Evolutionary conservation across 2,888 invertebrate species (phyloP).

Genomic region (Galerucella calmariensis): DNA sequence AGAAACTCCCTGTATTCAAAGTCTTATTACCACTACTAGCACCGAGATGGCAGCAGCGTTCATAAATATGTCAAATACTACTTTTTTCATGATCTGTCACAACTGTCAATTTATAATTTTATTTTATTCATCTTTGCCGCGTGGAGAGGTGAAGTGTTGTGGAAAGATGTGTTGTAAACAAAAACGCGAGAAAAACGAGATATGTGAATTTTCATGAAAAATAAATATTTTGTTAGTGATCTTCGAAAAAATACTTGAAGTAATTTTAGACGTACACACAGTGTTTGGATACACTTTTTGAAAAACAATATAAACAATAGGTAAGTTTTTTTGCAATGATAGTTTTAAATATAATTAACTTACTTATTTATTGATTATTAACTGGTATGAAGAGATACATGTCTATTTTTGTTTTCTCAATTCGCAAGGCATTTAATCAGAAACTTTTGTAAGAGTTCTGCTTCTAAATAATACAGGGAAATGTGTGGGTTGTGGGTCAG

Average conservation of each 20-base stretch:
- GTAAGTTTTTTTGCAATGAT: not conserved
- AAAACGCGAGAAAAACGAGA: not conserved
- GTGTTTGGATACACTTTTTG: conserved; percentile 9
- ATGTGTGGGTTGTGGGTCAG: not conserved
- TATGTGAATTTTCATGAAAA: conserved; percentile 1
- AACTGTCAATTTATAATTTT: not conserved
- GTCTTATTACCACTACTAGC: not conserved
- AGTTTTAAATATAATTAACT: not conserved
- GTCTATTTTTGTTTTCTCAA: not conserved
- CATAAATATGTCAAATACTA: not conserved
- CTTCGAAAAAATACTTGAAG: not conserved
- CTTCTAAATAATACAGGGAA: not conserved
- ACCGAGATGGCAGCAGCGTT: not conserved
- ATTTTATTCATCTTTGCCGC: conserved; percentile 6
- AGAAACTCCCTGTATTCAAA: no score
- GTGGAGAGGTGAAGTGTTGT: conserved; percentile 1
- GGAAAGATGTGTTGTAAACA: conserved; percentile 14
- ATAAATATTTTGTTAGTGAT: conserved; percentile 5
- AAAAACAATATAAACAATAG: not conserved
- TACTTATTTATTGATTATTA: not conserved
- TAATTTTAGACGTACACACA: not conserved
- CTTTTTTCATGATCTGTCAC: not conserved
- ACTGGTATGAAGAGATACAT: not conserved
- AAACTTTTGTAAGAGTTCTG: not conserved
- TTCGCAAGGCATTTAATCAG: not conserved